Conservation (phyloP, 2,797 vertebrate genomes). For the Petrocephalus schoutedeni region DNA sequence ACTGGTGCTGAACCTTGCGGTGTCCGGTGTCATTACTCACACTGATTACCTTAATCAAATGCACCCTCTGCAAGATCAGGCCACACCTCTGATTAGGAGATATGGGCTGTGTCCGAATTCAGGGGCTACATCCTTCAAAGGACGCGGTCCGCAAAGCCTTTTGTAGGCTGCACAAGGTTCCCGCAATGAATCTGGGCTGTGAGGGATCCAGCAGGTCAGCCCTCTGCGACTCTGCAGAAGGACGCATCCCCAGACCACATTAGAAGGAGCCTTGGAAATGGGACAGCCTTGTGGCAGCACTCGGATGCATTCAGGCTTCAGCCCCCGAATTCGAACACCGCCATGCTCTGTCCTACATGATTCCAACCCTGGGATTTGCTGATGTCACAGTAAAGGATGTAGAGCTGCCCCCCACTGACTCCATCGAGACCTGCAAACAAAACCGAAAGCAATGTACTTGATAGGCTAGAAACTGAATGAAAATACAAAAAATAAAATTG, state of each 20-base stretch:
- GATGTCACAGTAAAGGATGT: neutral
- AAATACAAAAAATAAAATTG: neutral
- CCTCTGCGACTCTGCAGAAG: neutral
- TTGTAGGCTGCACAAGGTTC: neutral
- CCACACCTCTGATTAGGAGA: constrained; percentile 18
- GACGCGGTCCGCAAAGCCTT: neutral
- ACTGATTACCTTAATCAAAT: constrained; percentile 16
- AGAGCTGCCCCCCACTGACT: neutral
- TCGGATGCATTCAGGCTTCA: neutral
- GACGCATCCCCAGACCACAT: neutral
- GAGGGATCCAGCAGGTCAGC: neutral
- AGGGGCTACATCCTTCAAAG: neutral
- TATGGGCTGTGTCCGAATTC: no score
- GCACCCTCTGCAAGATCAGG: constrained; percentile 20
- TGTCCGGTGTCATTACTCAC: constrained; percentile 18
- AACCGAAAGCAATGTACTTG: neutral
- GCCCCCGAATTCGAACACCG: neutral
- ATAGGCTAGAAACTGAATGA: neutral
- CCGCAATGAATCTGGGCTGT: neutral
- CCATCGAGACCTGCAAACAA: neutral
- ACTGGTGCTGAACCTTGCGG: neutral
- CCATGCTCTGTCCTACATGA: neutral
- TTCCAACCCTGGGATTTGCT: neutral
- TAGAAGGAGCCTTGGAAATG: neutral
- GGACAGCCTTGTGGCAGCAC: neutral